Evolutionary conservation across 2,113 vertebrate species (phyloP).

Genomic region (Grallaria varia): DNA sequence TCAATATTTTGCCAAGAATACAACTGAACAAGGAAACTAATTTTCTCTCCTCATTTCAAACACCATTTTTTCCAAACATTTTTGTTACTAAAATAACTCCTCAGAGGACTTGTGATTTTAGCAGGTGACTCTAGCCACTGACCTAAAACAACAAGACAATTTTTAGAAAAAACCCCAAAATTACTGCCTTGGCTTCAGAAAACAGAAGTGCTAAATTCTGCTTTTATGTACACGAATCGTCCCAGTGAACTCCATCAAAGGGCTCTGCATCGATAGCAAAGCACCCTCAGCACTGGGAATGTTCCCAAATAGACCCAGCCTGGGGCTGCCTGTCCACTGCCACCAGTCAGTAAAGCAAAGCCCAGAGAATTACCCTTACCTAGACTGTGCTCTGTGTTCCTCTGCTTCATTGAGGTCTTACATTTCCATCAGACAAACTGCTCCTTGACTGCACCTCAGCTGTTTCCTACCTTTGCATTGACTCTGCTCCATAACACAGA

Average conservation of each 20-base stretch:
- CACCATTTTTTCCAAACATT: neutral
- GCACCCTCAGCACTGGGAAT: neutral
- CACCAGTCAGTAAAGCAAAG: neutral
- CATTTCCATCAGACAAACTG: neutral
- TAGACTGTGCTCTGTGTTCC: neutral
- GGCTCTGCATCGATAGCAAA: neutral
- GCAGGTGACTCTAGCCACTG: neutral
- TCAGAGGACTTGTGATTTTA: neutral
- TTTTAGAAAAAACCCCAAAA: neutral
- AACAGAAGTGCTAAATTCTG: neutral
- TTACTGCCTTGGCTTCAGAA: neutral
- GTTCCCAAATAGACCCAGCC: neutral
- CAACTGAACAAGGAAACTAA: neutral
- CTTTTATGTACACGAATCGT: neutral
- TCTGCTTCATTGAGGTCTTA: neutral
- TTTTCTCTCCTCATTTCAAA: neutral
- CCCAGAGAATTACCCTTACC: neutral
- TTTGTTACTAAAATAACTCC: neutral
- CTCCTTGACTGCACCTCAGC: neutral
- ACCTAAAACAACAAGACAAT: neutral
- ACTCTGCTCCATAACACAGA: neutral
- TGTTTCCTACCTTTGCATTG: neutral
- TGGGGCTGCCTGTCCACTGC: neutral
- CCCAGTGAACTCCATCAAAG: neutral
- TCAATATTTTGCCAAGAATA: neutral